Base-by-base conservation (phyloP, 2,888 invertebrate species). In the Drosophila melanocephala region DNA sequence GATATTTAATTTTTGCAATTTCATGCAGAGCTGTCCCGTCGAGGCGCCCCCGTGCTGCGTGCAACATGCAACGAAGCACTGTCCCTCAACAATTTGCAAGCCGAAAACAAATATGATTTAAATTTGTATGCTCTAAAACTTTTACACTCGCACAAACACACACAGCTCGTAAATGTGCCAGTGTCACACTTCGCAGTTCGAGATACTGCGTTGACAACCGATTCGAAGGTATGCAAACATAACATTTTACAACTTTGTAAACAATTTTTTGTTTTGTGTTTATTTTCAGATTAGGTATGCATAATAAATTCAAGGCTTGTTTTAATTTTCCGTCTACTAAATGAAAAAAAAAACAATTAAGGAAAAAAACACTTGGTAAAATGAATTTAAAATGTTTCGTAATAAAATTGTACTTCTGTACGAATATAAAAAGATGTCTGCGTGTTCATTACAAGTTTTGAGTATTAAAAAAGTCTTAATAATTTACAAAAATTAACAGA, bases 1-100 rank as follows among this genome's bases (percentile, higher is more conserved):
- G 84, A 86, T 84, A 86, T 88, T 84, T 88, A 86, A 86, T 86
- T 86, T 86, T 82, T 71, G 72, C 66, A 73, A 75, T 86, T 79
- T 75, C 72, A 77, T 72, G 71, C 67, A 69, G 68, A 79, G 71
- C 56, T 79, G 39, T 63, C 81, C 79, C 80, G 51, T 56, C 19
- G 79, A 67, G 73, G 60, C 76, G 56, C 47, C 63, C 19, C 22
- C 39, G n/a, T 47, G 51, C 71, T 47, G 68, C 22, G 52, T 81
- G 81, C 57, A 59, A 58, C 74, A 62, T 79, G 68, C 69, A 55
- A 62, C 35, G 61, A 35, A n/a, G 64, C 50, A 78, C 71, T 82
- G 76, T 57, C 75, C 67, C 74, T 51, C 64, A 69, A 65, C 57
- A 72, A 71, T 72, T 66, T 59, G 72, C 65, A 56, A 77, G 78